These are phyloP conservation scores for Chinchilla lanigera DNA, from an alignment of 2,113 vertebrate genomes.

Conservation along the genomic window DNA sequence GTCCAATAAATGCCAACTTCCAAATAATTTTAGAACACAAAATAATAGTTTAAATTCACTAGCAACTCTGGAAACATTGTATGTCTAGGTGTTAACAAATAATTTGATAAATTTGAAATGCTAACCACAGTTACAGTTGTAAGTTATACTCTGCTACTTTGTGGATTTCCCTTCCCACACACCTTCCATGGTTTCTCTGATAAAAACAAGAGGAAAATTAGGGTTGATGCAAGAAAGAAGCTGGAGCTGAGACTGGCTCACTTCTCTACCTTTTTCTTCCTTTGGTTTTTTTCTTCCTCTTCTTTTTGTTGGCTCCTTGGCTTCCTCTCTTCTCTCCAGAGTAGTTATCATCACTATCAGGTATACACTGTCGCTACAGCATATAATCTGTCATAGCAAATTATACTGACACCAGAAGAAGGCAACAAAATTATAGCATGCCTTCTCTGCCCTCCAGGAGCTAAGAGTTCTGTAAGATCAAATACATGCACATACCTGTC, in stretches of 20 bases:
- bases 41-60: constrained; percentile 18
- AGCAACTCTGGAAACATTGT: background rate
- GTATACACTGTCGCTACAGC: background rate
- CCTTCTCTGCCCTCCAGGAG: background rate
- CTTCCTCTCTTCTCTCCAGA: background rate
- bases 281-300: background rate
- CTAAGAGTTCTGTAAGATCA: background rate
- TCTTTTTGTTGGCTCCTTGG: background rate
- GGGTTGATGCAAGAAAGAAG: background rate
- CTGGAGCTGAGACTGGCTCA: background rate
- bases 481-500: background rate
- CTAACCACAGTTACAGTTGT: background rate
- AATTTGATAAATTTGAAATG: constrained; percentile 2
- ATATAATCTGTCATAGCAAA: background rate
- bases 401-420: background rate
- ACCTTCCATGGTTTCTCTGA: background rate
- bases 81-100: background rate
- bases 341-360: background rate
- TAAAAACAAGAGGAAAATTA: background rate
- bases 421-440: background rate
- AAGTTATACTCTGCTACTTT: background rate
- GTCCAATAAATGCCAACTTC: constrained; percentile 22
- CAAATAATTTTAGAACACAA: constrained; percentile 2
- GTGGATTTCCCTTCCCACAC: background rate
- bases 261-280: background rate